phyloP scores from a whole-genome alignment of 2,113 vertebrate species.

The Lasiurus borealis region DNA sequence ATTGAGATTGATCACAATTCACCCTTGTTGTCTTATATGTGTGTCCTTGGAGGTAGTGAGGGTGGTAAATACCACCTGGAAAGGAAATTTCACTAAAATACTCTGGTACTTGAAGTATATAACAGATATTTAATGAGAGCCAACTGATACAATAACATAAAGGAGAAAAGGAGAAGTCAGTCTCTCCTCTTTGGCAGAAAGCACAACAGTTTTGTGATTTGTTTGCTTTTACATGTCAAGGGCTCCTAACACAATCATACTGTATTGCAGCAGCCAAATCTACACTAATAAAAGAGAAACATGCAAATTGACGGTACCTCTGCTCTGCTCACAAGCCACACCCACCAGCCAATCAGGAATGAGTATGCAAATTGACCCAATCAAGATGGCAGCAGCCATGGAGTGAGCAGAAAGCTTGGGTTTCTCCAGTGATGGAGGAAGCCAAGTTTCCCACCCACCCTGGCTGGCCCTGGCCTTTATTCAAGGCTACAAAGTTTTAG shows the following conservation, averaged over 20 bases:
- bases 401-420: no score
- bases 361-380: no score
- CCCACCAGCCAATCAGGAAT: no score
- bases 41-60: neutral
- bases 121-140: neutral
- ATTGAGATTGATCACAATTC: neutral
- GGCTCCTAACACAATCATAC: neutral
- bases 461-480: no score
- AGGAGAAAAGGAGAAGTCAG: neutral
- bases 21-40: neutral
- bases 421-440: no score
- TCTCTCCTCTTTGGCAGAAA: neutral
- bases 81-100: neutral
- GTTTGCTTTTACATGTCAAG: neutral
- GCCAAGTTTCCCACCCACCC: no score
- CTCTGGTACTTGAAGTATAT: neutral
- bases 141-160: neutral
- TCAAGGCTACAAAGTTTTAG: no score
- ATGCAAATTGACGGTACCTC: no score
- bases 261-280: neutral
- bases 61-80: neutral
- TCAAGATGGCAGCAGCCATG: no score
- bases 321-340: no score
- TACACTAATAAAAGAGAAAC: no score
- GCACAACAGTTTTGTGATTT: neutral